Percentiles rank a stretch among this genome's conserved stretches.
phyloP scores from a whole-genome alignment of 2,113 vertebrate species.

The Leucosticte australis region DNA sequence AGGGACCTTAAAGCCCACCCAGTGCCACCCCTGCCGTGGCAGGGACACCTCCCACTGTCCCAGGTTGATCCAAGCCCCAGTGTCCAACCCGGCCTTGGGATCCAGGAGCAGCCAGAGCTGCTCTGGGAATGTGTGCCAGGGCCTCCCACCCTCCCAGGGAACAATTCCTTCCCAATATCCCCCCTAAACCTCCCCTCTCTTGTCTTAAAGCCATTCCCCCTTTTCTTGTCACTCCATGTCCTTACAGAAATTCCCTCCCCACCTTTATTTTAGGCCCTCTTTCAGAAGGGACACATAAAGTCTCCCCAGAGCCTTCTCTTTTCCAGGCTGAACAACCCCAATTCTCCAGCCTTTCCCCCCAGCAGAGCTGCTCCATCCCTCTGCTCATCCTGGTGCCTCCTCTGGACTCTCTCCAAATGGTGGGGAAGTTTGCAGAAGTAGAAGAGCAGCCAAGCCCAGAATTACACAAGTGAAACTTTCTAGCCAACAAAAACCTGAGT shows the following conservation, averaged over 20 bases:
- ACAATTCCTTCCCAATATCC: not conserved
- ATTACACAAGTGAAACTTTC: not conserved
- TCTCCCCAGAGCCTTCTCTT: not conserved
- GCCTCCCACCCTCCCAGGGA: fast-evolving
- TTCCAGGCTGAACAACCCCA: not conserved
- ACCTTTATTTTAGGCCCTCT: not conserved
- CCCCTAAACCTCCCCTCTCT: not conserved
- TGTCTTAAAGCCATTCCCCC: not conserved
- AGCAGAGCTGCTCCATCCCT: not conserved
- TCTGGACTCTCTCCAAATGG: fast-evolving
- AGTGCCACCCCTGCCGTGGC: not conserved
- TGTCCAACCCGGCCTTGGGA: not conserved
- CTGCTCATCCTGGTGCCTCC: not conserved
- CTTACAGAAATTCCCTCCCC: not conserved
- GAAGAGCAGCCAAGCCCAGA: not conserved
- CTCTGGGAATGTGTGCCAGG: not conserved
- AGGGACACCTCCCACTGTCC: not conserved
- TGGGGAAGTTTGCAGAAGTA: not conserved
- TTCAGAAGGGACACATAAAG: not conserved
- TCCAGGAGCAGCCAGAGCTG: not conserved
- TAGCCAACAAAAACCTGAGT: not conserved
- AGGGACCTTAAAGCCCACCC: fast-evolving
- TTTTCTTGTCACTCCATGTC: not conserved
- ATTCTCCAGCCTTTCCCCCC: not conserved
- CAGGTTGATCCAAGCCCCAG: not conserved